Evolutionary conservation across 2,888 invertebrate genomes (phyloP).

Genomic region (Cinara cedri): DNA sequence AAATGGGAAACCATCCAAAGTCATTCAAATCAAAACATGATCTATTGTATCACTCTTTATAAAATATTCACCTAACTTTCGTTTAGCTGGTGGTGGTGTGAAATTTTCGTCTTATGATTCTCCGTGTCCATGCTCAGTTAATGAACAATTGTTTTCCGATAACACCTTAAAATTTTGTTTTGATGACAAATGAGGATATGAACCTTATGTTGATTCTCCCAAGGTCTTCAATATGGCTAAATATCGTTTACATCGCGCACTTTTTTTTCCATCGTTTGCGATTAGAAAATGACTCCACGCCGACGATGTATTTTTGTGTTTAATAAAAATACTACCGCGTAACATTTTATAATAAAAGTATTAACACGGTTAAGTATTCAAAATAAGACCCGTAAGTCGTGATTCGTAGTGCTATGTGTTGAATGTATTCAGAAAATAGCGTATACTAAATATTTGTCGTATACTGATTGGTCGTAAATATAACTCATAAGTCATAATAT

Average conservation of each 20-base stretch:
- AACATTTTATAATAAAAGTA: conserved; percentile 23
- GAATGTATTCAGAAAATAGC: too few species aligned
- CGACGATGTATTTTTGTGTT: conserved; percentile 28
- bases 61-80: conserved; percentile 15
- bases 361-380: background rate
- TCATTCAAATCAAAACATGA: conserved; percentile 17
- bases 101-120: conserved; percentile 7
- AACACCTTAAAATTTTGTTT: conserved; percentile 13
- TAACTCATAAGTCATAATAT: too few species aligned
- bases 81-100: conserved; percentile 24
- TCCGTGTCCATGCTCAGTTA: conserved; percentile 1
- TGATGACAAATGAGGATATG: conserved; percentile 4
- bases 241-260: conserved; percentile 9
- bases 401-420: background rate
- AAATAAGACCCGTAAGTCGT: background rate
- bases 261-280: conserved; percentile 17
- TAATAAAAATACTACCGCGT: conserved; percentile 13
- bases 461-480: too few species aligned
- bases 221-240: conserved; percentile 7
- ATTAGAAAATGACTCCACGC: conserved; percentile 22
- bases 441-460: too few species aligned
- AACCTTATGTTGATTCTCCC: conserved; percentile 15
- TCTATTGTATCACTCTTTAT: conserved; percentile 18
- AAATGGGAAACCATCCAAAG: conserved; percentile 19
- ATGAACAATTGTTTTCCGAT: conserved; percentile 19